Evolutionary conservation across 2,888 invertebrate genomes (phyloP).

Genomic region (Lasioglossum figueresi): DNA sequence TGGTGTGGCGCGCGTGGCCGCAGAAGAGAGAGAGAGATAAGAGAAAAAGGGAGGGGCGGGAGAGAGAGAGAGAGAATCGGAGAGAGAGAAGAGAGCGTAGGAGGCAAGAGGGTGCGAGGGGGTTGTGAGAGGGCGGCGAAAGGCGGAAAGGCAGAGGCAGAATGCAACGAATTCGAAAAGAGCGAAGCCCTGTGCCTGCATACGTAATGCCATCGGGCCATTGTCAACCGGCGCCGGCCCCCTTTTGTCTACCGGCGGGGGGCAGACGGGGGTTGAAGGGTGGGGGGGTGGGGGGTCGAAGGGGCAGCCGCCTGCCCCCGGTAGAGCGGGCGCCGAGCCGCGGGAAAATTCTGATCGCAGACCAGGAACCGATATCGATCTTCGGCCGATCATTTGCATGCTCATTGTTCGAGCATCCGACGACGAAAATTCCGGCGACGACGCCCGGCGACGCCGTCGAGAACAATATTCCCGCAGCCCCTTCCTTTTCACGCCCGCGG

Average conservation of each 20-base stretch:
- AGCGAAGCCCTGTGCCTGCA: slow-evolving; percentile 80
- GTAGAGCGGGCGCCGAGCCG: slow-evolving; percentile 67
- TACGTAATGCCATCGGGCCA: slow-evolving; percentile 82
- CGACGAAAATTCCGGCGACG: slow-evolving; percentile 79
- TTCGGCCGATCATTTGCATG: slow-evolving; percentile 84
- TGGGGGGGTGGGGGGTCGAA: slow-evolving; percentile 37
- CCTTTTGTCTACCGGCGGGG: slow-evolving; percentile 77
- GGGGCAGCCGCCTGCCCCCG: slow-evolving; percentile 73
- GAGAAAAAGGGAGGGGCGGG: slow-evolving; percentile 52
- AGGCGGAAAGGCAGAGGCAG: slow-evolving; percentile 74
- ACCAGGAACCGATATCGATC: slow-evolving; percentile 81
- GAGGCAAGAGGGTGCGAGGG: slow-evolving; percentile 33
- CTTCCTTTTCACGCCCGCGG: slow-evolving; percentile 41
- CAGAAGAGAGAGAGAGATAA: slow-evolving; percentile 41
- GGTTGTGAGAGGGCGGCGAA: slow-evolving; percentile 41
- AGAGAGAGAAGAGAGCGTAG: slow-evolving; percentile 51
- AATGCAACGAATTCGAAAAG: slow-evolving; percentile 83
- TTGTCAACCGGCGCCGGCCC: slow-evolving; percentile 78
- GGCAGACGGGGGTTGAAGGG: slow-evolving; percentile 58
- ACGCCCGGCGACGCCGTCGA: slow-evolving; percentile 58
- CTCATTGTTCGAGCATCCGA: slow-evolving; percentile 82
- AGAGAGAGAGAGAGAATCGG: slow-evolving; percentile 57
- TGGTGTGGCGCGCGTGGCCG: slow-evolving; percentile 8
- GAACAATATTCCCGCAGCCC: slow-evolving; percentile 69
- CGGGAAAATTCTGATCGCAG: slow-evolving; percentile 83